Conservation (phyloP, 1,140 invertebrate species). For the Drosophila cardini region DNA sequence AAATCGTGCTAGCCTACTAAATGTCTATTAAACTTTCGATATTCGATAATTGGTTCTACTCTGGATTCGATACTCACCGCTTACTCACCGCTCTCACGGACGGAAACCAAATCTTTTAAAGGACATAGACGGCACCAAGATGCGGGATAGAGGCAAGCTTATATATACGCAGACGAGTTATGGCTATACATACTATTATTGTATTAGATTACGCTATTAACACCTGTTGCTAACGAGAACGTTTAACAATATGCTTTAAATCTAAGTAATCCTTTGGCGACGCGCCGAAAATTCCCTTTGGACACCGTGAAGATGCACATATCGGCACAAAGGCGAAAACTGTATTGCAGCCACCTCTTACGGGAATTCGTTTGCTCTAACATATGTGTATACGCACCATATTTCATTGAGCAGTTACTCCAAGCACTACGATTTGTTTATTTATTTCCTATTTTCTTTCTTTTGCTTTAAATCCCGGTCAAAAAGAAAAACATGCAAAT, state of each 20-base stretch:
- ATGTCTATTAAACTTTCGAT: not conserved
- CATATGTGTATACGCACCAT: conserved; percentile 26
- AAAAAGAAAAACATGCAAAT: not conserved
- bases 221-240: conserved; percentile 19
- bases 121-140: conserved; percentile 11
- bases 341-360: not conserved
- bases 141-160: not conserved
- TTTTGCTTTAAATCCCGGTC: not conserved
- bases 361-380: not conserved
- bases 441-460: not conserved
- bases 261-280: conserved; percentile 36
- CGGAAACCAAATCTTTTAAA: conserved; percentile 34
- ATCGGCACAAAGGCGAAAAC: not conserved
- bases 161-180: no score
- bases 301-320: conserved; percentile 6
- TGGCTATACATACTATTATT: not conserved
- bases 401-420: not conserved
- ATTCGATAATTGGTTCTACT: conserved; percentile 2
- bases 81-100: conserved; percentile 27
- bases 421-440: no score
- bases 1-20: conserved; percentile 7
- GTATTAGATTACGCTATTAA: not conserved
- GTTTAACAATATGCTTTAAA: conserved; percentile 14
- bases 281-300: conserved; percentile 9
- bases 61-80: conserved; percentile 34